phyloP scores from a whole-genome alignment of 2,797 vertebrate species.

The Sebastes goodei region DNA sequence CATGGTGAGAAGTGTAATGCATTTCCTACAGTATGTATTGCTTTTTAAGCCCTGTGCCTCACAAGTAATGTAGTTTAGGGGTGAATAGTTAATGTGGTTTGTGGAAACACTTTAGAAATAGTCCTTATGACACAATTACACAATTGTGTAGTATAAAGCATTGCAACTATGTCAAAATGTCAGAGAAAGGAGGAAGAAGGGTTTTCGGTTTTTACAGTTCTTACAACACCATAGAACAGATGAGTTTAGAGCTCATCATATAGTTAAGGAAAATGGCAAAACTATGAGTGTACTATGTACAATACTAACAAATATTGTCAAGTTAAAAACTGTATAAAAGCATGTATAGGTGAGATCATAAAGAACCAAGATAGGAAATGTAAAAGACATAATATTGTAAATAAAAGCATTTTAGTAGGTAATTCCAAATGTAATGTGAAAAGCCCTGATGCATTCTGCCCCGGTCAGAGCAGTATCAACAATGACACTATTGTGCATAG shows the following conservation, averaged over 20 bases:
- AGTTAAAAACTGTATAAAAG: neutral
- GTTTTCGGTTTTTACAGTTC: neutral
- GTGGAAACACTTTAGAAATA: neutral
- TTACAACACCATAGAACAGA: neutral
- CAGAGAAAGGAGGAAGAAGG: constrained; percentile 16
- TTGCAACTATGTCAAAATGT: constrained; percentile 21
- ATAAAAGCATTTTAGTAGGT: neutral
- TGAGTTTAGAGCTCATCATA: neutral
- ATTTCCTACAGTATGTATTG: neutral
- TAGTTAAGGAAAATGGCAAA: neutral
- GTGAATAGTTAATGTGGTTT: neutral
- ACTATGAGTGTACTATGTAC: neutral
- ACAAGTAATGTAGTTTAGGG: neutral
- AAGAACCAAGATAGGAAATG: neutral
- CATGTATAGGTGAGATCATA: neutral
- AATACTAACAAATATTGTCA: neutral
- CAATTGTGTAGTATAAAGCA: constrained; percentile 1
- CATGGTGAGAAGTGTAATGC: neutral
- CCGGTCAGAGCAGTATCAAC: neutral
- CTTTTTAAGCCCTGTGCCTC: neutral
- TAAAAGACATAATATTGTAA: neutral
- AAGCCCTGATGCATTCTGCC: neutral
- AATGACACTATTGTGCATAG: constrained; percentile 10
- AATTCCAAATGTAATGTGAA: neutral
- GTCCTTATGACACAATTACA: constrained; percentile 26